A percentile compares a stretch with the other conserved stretches of the same genome.
Evolutionary conservation across 2,113 vertebrate genomes (phyloP).

Genomic region (Onychostruthus taczanowskii): DNA sequence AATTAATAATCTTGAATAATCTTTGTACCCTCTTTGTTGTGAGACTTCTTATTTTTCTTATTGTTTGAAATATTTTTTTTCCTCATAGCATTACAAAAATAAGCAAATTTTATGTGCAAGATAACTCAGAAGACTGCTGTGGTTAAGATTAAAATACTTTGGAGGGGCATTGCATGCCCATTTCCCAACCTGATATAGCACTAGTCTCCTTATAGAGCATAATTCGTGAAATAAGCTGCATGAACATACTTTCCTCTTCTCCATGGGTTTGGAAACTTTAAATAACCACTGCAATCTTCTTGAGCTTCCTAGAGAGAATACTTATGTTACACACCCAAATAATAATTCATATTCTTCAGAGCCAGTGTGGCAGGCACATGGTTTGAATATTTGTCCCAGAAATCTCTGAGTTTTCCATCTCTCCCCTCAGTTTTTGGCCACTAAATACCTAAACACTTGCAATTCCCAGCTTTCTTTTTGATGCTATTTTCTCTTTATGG

Average conservation of each 20-base stretch:
- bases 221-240: background rate
- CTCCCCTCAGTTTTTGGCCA: background rate
- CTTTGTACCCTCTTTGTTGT: background rate
- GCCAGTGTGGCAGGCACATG: background rate
- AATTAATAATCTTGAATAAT: background rate
- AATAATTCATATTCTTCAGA: background rate
- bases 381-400: background rate
- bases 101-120: background rate
- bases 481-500: background rate
- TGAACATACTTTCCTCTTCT: background rate
- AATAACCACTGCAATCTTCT: background rate
- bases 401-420: background rate
- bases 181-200: background rate
- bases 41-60: background rate
- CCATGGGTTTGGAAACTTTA: background rate
- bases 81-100: background rate
- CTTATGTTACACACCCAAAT: background rate
- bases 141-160: background rate
- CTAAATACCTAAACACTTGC: background rate
- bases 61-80: background rate
- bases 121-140: background rate
- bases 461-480: background rate
- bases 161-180: fast-evolving
- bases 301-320: background rate
- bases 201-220: background rate